phyloP scores from a whole-genome alignment of 2,888 invertebrate genomes.

The Cosmorhoe ocellata region DNA sequence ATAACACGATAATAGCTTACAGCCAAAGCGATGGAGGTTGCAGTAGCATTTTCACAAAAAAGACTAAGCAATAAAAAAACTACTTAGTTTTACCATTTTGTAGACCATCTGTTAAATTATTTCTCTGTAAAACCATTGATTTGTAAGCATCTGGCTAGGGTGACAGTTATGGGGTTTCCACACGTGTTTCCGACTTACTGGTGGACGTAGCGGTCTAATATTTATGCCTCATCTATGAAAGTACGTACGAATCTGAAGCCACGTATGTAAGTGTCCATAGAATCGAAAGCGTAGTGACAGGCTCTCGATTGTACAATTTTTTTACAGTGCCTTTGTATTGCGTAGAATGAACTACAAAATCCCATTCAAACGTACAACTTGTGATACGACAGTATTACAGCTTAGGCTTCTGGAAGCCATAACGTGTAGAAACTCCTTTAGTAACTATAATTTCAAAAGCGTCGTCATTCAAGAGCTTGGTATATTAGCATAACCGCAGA shows the following conservation, averaged over 20 bases:
- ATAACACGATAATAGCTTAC: neutral
- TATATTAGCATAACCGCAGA: conserved; percentile 59
- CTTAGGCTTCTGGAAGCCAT: neutral
- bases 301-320: too few relatives aligned
- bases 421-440: conserved; percentile 5
- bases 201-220: too few relatives aligned
- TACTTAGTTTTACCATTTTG: neutral
- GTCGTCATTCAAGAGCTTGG: conserved; percentile 41
- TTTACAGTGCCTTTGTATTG: too few relatives aligned
- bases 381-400: too few relatives aligned
- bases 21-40: too few relatives aligned
- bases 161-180: neutral
- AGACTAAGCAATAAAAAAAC: conserved; percentile 7
- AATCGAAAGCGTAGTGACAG: too few relatives aligned
- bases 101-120: conserved; percentile 18
- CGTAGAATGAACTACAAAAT: too few relatives aligned
- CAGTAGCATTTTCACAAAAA: too few relatives aligned
- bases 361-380: too few relatives aligned
- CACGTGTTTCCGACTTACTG: neutral
- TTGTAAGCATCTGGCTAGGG: conserved; percentile 22
- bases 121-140: conserved; percentile 10
- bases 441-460: conserved; percentile 29
- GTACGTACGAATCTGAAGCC: too few relatives aligned
- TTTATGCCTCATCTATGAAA: too few relatives aligned
- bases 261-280: too few relatives aligned